Conservation (phyloP, 2,113 vertebrate species). For the Pampusana beccarii region DNA sequence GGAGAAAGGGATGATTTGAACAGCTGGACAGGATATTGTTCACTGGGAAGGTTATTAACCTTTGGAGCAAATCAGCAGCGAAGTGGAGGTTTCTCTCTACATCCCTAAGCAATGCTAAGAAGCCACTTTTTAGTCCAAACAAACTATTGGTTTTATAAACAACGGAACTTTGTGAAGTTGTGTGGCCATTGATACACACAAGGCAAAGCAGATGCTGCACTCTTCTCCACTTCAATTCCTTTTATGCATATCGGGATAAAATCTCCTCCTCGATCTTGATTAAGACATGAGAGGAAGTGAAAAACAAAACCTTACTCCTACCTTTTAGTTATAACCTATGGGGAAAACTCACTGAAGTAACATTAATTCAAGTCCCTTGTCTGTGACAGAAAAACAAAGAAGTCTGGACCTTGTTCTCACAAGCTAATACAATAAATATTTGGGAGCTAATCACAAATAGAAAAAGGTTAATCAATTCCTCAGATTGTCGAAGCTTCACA, state of each 20-base stretch:
- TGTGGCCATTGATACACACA: not conserved
- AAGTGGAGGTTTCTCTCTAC: not conserved
- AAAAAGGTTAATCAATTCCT: conserved; percentile 17
- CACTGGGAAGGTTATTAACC: not conserved
- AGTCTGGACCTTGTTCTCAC: not conserved
- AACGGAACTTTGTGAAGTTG: accelerated
- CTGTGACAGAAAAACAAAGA: not conserved
- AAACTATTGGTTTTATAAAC: not conserved
- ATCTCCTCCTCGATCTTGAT: not conserved
- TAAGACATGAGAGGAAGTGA: not conserved
- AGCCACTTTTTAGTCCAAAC: not conserved
- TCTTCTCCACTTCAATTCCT: not conserved
- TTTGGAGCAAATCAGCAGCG: not conserved
- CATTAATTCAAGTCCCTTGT: not conserved
- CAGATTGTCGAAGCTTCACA: not conserved
- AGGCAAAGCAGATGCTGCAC: not conserved
- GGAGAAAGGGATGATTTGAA: not conserved
- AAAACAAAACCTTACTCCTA: accelerated
- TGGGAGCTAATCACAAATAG: not conserved
- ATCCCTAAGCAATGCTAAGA: not conserved
- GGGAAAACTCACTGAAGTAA: not conserved
- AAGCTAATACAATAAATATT: not conserved
- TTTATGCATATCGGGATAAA: not conserved
- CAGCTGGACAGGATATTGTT: not conserved
- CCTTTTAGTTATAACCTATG: not conserved